phyloP scores from a whole-genome alignment of 2,113 vertebrate species.

The Oryzias celebensis region DNA sequence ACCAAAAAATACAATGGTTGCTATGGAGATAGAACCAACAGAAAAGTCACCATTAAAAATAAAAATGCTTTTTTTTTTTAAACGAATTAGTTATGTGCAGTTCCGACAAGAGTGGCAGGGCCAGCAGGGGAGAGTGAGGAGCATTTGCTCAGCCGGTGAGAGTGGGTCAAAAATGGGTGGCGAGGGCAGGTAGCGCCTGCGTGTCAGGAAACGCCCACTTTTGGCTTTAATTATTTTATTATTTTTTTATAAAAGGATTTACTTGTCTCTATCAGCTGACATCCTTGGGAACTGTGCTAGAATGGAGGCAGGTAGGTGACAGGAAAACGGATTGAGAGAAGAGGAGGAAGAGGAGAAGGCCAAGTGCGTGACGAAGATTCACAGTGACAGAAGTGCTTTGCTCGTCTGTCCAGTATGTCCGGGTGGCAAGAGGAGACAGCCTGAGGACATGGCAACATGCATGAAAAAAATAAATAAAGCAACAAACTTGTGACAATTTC shows the following conservation, averaged over 20 bases:
- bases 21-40: too few species aligned
- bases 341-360: constrained; percentile 41
- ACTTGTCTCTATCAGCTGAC: background rate
- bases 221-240: too few species aligned
- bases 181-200: too few species aligned
- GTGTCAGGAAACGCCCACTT: too few species aligned
- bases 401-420: constrained; percentile 64
- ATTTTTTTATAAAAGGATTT: background rate
- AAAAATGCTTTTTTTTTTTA: too few species aligned
- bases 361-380: constrained; percentile 60
- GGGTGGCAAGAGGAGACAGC: constrained; percentile 52
- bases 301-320: constrained; percentile 33
- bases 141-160: too few species aligned
- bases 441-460: constrained; percentile 44
- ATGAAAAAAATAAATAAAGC: background rate
- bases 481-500: constrained; percentile 3
- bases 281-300: background rate
- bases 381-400: constrained; percentile 74
- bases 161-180: too few species aligned
- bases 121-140: too few species aligned
- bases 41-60: too few species aligned
- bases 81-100: too few species aligned
- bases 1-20: too few species aligned
- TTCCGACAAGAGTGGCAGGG: too few species aligned
- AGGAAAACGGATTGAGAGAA: constrained; percentile 51